Evolutionary conservation across 2,797 vertebrate genomes (phyloP).

Genomic region (Poecilia wingei): DNA sequence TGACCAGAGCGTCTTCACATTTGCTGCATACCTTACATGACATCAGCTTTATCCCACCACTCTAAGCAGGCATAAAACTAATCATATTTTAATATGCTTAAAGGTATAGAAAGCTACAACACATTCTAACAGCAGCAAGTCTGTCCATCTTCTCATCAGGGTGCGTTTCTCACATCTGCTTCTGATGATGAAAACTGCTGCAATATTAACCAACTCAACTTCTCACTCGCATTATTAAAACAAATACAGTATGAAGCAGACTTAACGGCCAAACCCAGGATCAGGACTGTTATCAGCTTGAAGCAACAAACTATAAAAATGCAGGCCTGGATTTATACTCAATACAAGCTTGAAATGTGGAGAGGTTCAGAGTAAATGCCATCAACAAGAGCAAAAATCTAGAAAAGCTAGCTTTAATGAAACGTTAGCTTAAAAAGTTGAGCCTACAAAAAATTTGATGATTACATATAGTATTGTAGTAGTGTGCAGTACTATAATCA

Average conservation of each 20-base stretch:
- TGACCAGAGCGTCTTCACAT: neutral
- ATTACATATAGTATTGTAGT: neutral
- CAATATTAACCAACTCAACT: slow-evolving; percentile 37
- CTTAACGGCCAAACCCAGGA: slow-evolving; percentile 44
- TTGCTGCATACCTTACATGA: neutral
- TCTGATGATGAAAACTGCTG: slow-evolving; percentile 40
- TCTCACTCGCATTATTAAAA: slow-evolving; percentile 43
- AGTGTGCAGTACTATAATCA: neutral
- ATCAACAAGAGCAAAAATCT: neutral
- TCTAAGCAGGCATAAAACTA: neutral
- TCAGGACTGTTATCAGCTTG: slow-evolving; percentile 2
- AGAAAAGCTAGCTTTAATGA: slow-evolving; percentile 36
- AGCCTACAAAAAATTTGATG: neutral
- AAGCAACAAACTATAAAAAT: slow-evolving; percentile 38
- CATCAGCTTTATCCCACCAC: neutral
- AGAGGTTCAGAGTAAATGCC: slow-evolving; percentile 7
- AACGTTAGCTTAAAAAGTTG: slow-evolving; percentile 30
- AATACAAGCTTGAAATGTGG: slow-evolving; percentile 25
- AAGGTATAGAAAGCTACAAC: neutral
- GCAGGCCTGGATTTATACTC: slow-evolving; percentile 56
- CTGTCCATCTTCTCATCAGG: slow-evolving; percentile 12
- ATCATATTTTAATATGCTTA: neutral
- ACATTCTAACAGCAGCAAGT: slow-evolving; percentile 17
- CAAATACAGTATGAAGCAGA: slow-evolving; percentile 29
- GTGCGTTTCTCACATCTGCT: slow-evolving; percentile 57